Percentiles rank a stretch among this genome's conserved stretches.
These are phyloP conservation scores for Lucifuga dentata DNA, from an alignment of 2,113 vertebrate species.

Conservation along the genomic window DNA sequence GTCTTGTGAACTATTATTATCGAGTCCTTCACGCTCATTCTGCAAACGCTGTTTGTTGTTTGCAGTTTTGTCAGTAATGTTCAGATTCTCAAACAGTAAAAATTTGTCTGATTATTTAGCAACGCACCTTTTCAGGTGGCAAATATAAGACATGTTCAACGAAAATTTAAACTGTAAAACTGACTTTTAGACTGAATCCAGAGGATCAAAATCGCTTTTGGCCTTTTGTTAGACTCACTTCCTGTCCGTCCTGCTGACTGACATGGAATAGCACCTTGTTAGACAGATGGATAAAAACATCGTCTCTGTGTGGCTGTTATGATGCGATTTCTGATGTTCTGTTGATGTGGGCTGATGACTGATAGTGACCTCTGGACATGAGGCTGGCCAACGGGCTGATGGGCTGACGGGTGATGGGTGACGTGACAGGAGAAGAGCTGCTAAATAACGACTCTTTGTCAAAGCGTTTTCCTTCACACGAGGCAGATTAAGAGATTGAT, in stretches of 20 bases:
- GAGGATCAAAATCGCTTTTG: no score
- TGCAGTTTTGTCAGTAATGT: no score
- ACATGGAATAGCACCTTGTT: slow-evolving; percentile 26
- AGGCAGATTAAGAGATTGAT: slow-evolving; percentile 61
- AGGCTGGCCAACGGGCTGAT: slow-evolving; percentile 24
- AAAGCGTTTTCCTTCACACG: slow-evolving; percentile 37
- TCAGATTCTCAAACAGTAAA: no score
- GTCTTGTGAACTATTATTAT: no score
- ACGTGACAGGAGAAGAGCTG: slow-evolving; percentile 62
- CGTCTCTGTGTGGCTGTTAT: slow-evolving; percentile 4
- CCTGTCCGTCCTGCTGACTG: slow-evolving; percentile 5
- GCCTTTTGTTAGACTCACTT: background rate
- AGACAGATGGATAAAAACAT: slow-evolving; percentile 27
- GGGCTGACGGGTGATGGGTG: slow-evolving; percentile 58
- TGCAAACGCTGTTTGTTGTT: no score
- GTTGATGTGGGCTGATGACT: slow-evolving; percentile 57
- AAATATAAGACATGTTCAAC: no score
- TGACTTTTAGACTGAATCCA: no score
- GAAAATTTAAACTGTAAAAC: no score
- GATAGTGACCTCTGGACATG: slow-evolving; percentile 26
- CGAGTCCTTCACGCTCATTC: no score
- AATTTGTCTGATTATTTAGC: no score
- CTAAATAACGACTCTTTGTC: slow-evolving; percentile 66
- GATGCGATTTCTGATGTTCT: slow-evolving; percentile 14
- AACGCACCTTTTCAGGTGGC: no score